A percentile compares a stretch with the other conserved stretches of the same genome.
phyloP scores from a whole-genome alignment of 2,888 invertebrate genomes.

The Isoperla grammatica region DNA sequence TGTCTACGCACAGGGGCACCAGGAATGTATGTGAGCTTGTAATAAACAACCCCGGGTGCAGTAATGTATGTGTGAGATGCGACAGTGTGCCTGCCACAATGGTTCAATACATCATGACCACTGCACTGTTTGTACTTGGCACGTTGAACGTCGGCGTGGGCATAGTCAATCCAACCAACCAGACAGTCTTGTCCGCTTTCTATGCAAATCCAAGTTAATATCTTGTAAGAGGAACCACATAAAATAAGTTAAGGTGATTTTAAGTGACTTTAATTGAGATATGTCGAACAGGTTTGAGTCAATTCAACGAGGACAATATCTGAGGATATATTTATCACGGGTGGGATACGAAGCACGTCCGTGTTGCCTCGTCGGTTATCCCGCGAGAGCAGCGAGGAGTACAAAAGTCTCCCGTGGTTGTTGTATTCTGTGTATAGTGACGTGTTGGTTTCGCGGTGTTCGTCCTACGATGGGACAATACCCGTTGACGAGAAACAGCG shows the following conservation, averaged over 20 bases:
- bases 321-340: constrained; percentile 1
- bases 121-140: neutral
- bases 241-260: constrained; percentile 3
- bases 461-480: neutral
- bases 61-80: constrained; percentile 1
- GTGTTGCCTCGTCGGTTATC: neutral
- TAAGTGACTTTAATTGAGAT: constrained; percentile 16
- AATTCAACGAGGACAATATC: constrained; percentile 9
- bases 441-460: neutral
- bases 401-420: constrained; percentile 6
- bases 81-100: neutral
- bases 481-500: neutral
- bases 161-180: neutral
- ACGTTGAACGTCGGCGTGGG: constrained; percentile 4
- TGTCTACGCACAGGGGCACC: constrained; percentile 1
- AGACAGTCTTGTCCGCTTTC: neutral
- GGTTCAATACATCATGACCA: constrained; percentile 12
- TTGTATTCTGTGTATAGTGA: neutral
- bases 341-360: neutral
- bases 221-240: constrained; percentile 3
- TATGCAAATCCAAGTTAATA: neutral
- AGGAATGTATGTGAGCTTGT: constrained; percentile 10
- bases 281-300: constrained; percentile 11
- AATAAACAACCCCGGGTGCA: too few relatives aligned
- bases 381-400: neutral